Evolutionary conservation across 1,140 invertebrate genomes (phyloP).

Genomic region (Acromyrmex charruanus): DNA sequence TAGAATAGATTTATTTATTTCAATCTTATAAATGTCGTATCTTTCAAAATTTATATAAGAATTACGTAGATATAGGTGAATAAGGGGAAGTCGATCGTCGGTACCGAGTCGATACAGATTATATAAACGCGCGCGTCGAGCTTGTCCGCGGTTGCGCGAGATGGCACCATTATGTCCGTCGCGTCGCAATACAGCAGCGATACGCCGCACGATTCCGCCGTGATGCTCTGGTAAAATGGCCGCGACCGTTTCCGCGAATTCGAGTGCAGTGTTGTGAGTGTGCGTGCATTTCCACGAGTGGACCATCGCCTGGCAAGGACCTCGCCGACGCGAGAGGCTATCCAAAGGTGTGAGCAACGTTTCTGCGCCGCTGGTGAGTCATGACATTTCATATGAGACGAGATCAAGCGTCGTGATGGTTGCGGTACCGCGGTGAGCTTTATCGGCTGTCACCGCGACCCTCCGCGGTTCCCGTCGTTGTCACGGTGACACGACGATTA

Average conservation of each 20-base stretch:
- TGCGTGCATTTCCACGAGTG: constrained; percentile 64
- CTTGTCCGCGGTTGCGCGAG: not conserved
- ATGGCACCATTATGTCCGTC: constrained; percentile 9
- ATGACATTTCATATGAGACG: constrained; percentile 70
- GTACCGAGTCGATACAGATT: not conserved
- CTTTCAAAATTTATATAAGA: not conserved
- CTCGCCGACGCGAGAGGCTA: constrained; percentile 19
- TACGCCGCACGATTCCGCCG: constrained; percentile 53
- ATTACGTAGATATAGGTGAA: not conserved
- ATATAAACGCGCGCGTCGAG: not conserved
- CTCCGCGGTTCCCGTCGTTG: not conserved
- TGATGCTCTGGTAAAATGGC: constrained; percentile 68
- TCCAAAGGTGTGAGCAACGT: constrained; percentile 68
- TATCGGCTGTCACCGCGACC: constrained; percentile 26
- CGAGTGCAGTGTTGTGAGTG: constrained; percentile 72
- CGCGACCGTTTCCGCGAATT: constrained; percentile 72
- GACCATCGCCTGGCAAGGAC: constrained; percentile 56
- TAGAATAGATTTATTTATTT: no score
- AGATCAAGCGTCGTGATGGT: constrained; percentile 27
- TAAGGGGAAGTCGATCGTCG: not conserved
- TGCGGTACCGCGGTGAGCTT: constrained; percentile 43
- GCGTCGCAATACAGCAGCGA: not conserved
- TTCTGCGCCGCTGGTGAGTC: constrained; percentile 73
- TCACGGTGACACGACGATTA: no score
- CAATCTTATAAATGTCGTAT: not conserved